Percentiles rank a stretch among this genome's conserved stretches.
phyloP scores from a whole-genome alignment of 1,140 invertebrate genomes.

The Formica selysi region DNA sequence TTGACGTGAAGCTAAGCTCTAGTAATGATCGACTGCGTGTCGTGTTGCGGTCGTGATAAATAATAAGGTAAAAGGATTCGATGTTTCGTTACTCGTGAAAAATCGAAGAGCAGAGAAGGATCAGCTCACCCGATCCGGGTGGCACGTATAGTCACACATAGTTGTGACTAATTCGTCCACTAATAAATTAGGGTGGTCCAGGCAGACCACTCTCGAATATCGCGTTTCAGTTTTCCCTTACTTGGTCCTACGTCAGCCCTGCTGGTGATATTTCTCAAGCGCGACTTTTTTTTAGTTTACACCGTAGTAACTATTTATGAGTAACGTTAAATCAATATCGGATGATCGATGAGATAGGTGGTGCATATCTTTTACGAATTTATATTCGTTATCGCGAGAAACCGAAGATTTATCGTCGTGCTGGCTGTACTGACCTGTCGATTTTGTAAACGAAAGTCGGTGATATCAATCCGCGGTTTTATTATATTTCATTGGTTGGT shows the following conservation, averaged over 20 bases:
- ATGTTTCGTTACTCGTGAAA: slow-evolving; percentile 37
- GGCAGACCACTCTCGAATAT: slow-evolving; percentile 27
- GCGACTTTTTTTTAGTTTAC: slow-evolving; percentile 3
- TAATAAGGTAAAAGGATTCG: slow-evolving; percentile 66
- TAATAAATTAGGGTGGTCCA: slow-evolving; percentile 56
- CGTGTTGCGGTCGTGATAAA: slow-evolving; percentile 68
- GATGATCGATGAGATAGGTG: slow-evolving; percentile 46
- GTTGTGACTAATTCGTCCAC: slow-evolving; percentile 58
- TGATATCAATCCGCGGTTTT: slow-evolving; percentile 61
- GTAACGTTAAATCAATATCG: not conserved
- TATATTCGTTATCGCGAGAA: slow-evolving; percentile 60
- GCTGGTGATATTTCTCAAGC: slow-evolving; percentile 27
- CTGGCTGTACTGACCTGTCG: slow-evolving; percentile 49
- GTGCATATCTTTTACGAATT: slow-evolving; percentile 64
- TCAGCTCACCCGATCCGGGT: not conserved
- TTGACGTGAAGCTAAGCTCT: slow-evolving; percentile 18
- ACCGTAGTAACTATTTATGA: slow-evolving; percentile 2
- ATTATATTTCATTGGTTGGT: slow-evolving; percentile 39
- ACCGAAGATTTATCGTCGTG: slow-evolving; percentile 54
- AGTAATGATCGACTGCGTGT: slow-evolving; percentile 37
- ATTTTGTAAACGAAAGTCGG: slow-evolving; percentile 63
- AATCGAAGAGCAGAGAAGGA: slow-evolving; percentile 5
- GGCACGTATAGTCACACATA: slow-evolving; percentile 26
- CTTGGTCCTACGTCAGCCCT: not conserved
- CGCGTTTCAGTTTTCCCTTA: slow-evolving; percentile 63